Base-by-base conservation (phyloP, 2,888 invertebrate species). In the Sphaerophoria taeniata region DNA sequence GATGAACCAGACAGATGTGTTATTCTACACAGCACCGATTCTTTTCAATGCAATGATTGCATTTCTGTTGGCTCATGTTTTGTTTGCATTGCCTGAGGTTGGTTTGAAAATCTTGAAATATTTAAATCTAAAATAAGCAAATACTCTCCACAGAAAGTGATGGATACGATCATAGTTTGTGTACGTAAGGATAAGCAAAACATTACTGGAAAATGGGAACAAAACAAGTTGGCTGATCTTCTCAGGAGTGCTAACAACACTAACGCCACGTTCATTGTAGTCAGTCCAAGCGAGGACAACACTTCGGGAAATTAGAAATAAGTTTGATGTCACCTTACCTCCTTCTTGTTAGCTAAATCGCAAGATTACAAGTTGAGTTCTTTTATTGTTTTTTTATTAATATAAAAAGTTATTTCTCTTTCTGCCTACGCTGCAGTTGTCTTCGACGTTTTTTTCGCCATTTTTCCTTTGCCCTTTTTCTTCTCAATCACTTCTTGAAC, bases 1-100 rank as follows among this genome's bases (percentile, higher is more conserved):
- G 89, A 95, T 95, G 89, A 94, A 95, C 82, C 95, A 95, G 91
- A 91, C 94, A 0, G 95, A 95, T 75, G 91, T 97, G 53, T 95
- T 96, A 88, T 97, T 97, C 92, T 97, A 95, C 90, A 96, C 97
- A 58, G 95, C 96, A 11, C 98, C 98, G 0, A 96, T 98, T 2
- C 94, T 98, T 67, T 93, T 97, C 45, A 95, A 96, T 34, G 96
- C 96, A 89, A 92, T 98, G 58, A 98, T 96, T 91, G 94, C 98
- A 1, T 98, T 97, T 92, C 97, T 98, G 90, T 96, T 98, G 87
- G 97, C 98, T 12, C 98, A 98, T 90, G 97, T 97, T 91, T 96
- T 98, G 82, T 94, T 98, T 71, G 97, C 98, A 6, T 94, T 98
- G 3, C 98, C 98, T 90, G 98, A 98, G 95, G 98, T 98, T 85